Evolutionary conservation across 2,888 invertebrate species (phyloP).

Genomic region (Vanessa cardui): DNA sequence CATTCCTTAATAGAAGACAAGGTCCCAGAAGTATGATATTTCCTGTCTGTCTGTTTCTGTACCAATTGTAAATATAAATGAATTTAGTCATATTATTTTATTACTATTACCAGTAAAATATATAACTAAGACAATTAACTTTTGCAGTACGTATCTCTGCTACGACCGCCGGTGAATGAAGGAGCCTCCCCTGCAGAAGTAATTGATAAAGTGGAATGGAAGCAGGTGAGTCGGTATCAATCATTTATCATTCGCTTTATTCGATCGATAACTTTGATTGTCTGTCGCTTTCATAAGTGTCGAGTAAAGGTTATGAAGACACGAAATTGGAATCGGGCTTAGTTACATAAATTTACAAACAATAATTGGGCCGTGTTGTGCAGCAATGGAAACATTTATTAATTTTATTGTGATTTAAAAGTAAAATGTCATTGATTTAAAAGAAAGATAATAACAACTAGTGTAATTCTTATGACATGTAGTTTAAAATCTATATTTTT

Average conservation of each 20-base stretch:
- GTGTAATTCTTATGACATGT: too few species aligned
- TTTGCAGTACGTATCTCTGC: conserved; percentile 92
- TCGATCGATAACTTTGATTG: conserved; percentile 31
- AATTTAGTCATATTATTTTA: not conserved
- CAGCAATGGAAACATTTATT: too few species aligned
- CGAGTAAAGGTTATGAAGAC: not conserved
- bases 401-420: too few species aligned
- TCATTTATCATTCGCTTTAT: conserved; percentile 42
- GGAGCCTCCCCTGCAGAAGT: conserved; percentile 85
- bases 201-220: conserved; percentile 94
- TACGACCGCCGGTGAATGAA: conserved; percentile 91
- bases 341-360: not conserved
- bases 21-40: too few species aligned
- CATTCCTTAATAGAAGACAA: too few species aligned
- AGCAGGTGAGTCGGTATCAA: conserved; percentile 85
- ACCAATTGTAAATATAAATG: too few species aligned
- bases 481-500: too few species aligned
- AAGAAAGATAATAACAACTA: too few species aligned
- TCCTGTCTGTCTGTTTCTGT: too few species aligned
- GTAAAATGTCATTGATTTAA: too few species aligned
- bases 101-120: not conserved
- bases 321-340: not conserved
- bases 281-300: conserved; percentile 8
- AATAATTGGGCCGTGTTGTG: too few species aligned
- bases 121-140: conserved; percentile 1